phyloP scores from a whole-genome alignment of 2,113 vertebrate genomes.

The Proteles cristata region DNA sequence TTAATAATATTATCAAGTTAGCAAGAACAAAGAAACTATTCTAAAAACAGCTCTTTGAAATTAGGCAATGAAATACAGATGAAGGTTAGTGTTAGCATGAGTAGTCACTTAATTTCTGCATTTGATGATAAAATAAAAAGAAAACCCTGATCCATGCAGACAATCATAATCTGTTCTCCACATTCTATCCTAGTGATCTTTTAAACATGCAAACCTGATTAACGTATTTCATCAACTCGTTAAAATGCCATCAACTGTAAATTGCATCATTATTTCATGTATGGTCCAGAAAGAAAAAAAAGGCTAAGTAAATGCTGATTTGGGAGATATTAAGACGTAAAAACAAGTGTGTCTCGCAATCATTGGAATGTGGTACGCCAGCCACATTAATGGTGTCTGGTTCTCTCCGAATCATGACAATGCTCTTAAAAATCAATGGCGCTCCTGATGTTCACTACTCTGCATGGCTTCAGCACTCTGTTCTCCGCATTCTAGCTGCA shows the following conservation, averaged over 20 bases:
- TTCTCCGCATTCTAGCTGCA: not conserved
- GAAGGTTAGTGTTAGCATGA: not conserved
- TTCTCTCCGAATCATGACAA: too few relatives aligned
- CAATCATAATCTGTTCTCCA: not conserved
- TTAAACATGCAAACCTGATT: not conserved
- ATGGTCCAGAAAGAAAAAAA: constrained; percentile 33
- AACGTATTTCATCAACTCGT: not conserved
- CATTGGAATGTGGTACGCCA: not conserved
- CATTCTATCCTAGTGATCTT: not conserved
- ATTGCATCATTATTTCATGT: not conserved
- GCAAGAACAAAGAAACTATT: not conserved
- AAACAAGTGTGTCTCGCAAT: not conserved
- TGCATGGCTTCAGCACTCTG: not conserved
- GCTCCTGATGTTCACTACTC: not conserved
- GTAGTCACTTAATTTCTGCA: not conserved
- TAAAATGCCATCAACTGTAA: not conserved
- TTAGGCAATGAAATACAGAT: not conserved
- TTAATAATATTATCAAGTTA: constrained; percentile 21
- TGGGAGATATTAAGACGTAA: not conserved
- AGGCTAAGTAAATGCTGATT: not conserved
- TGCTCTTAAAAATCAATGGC: not conserved
- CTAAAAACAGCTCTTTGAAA: constrained; percentile 1
- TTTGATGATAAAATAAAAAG: not conserved
- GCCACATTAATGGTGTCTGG: too few relatives aligned
- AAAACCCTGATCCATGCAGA: not conserved